These are phyloP conservation scores for Mormyrus lacerda DNA, from an alignment of 2,113 vertebrate genomes.

Conservation along the genomic window DNA sequence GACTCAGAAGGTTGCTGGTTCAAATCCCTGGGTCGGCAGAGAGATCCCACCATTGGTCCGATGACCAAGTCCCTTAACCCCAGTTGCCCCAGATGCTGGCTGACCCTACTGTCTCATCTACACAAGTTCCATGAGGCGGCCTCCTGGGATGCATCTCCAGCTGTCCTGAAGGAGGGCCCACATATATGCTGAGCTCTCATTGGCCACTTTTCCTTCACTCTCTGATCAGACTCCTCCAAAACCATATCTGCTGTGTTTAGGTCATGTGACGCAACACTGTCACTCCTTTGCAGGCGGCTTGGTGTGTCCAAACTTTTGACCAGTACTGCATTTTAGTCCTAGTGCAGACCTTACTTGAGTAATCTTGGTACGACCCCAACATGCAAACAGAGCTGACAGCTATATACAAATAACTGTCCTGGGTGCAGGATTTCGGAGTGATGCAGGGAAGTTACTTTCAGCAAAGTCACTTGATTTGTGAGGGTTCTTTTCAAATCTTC, in stretches of 20 bases:
- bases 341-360: neutral
- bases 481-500: neutral
- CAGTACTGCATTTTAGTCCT: neutral
- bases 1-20: neutral
- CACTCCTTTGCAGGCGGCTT: neutral
- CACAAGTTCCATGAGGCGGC: neutral
- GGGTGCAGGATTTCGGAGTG: neutral
- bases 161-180: neutral
- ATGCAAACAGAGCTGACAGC: neutral
- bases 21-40: neutral
- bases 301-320: neutral
- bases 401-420: neutral
- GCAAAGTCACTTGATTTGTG: neutral
- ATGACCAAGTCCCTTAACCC: neutral
- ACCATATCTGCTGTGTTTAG: neutral
- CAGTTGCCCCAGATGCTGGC: neutral
- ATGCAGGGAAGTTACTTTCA: neutral
- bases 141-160: neutral
- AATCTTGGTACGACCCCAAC: neutral
- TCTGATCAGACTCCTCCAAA: neutral
- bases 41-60: neutral
- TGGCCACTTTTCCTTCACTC: neutral
- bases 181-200: neutral
- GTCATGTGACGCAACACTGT: neutral
- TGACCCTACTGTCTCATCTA: neutral